phyloP scores from a whole-genome alignment of 2,113 vertebrate genomes.

The Trachemys scripta region DNA sequence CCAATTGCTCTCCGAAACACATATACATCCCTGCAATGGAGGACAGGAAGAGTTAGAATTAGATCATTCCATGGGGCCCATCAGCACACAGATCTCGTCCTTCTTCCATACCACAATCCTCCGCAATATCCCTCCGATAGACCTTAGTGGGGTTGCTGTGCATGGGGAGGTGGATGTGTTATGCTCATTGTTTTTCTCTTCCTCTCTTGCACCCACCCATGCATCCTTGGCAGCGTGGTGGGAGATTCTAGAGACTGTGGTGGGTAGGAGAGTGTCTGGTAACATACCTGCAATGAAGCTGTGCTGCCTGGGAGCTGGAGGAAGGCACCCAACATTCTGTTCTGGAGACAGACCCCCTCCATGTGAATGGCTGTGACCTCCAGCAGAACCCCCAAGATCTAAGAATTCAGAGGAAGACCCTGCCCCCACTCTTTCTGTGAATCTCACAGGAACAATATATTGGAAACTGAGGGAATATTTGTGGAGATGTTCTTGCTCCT shows the following conservation, averaged over 20 bases:
- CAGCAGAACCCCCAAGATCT: neutral
- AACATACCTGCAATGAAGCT: neutral
- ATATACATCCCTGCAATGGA: neutral
- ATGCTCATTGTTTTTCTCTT: neutral
- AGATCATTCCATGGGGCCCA: neutral
- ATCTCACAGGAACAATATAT: neutral
- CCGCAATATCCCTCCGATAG: neutral
- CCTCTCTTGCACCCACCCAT: accelerated
- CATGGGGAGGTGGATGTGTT: accelerated
- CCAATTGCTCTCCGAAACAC: accelerated
- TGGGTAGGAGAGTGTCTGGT: neutral
- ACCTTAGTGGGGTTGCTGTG: too few species aligned
- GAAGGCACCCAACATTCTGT: neutral
- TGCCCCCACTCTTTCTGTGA: neutral
- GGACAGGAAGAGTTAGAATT: neutral
- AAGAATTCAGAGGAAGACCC: neutral
- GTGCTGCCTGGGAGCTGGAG: neutral
- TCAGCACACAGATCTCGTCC: neutral
- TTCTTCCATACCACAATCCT: accelerated
- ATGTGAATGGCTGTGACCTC: neutral
- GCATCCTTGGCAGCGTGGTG: accelerated
- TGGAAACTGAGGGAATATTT: neutral
- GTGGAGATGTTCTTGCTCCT: neutral
- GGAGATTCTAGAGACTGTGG: accelerated
- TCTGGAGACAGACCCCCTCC: neutral